Base-by-base conservation (phyloP, 1,140 invertebrate genomes). In the Lepidurus apus region DNA sequence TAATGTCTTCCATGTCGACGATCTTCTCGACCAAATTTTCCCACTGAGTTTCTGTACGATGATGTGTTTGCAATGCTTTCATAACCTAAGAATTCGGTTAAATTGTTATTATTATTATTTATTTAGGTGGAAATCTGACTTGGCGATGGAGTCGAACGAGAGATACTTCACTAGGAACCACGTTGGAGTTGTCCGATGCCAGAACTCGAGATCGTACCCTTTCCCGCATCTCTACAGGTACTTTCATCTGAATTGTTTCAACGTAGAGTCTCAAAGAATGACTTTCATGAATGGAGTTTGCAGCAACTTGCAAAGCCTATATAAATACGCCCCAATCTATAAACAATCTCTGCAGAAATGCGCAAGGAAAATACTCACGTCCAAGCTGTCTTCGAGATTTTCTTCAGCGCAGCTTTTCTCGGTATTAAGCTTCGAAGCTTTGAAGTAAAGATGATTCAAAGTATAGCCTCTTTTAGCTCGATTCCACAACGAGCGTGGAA, bases 331-430 rank as follows among this genome's bases (percentile, higher is more conserved):
- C 34, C 34, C 34, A 34, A 4, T 34, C 34, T 34, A 34, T 34
- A 4, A 34, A 34, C 4, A 34, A 4, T 34, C 34, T 34, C 34
- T 4, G 34, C 4, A 4, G 34, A 34, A 34, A 34, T 34, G 34
- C 34, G 4, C 34, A 34, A 34, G 34, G 9, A n/a, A 65, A 65
- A 21, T 65, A 13, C 82, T 85, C 87, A 96, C 95, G 88, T 98
- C 95, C 74, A 99, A 87, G 80, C 95, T 91, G 87, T 98, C 96
- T 85, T 98, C 96, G 0, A 99, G 90, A 81, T 91, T 91, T 87
- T 99, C 97, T 87, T 98, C 96, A 11, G 97, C 95, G 86, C 98
- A 97, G 83, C 93, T 95, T 84, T 97, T 96, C 82, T 99, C 97
- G n/a, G 93, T 91, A 84, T 93, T 96, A 8, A 99, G 86, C 87